Base-by-base conservation (phyloP, 2,888 invertebrate genomes). In the Maniola hyperantus region DNA sequence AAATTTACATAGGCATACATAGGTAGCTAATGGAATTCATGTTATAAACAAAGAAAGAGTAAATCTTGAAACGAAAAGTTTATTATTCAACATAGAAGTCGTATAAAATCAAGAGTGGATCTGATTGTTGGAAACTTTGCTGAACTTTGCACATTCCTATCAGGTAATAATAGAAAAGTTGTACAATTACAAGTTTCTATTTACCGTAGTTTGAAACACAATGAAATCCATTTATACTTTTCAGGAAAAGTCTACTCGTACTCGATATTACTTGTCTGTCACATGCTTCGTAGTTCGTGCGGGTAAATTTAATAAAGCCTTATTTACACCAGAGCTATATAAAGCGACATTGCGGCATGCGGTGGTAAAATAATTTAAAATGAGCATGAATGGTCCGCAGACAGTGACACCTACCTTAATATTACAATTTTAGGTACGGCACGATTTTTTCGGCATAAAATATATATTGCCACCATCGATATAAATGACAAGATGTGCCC, bases 101-200 rank as follows among this genome's bases (percentile, higher is more conserved):
- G 39, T 58, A 51, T 64, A 42, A 64, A 64, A 58, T 42, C 50
- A n/a, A 18, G 50, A 64, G 58, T 65, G 50, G 65, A 59, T 50
- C 59, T 53, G 51, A 59, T 59, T 59, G 26, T 15, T 20, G 15
- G n/a, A 48, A 57, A 57, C 64, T 64, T 57, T 50, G 50, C 48
- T 65, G 26, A 65, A 51, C 53, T 59, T 51, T 53, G n/a, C 53
- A 15, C 58, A 51, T 65, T 58, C 42, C 65, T 59, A 65, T 65
- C 39, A 57, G 55, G 65, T 34, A 59, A 64, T 57, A 58, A 65
- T 59, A 58, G 39, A 59, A 65, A 65, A 65, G 42, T 65, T 64
- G 15, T 46, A 44, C 59, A 44, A 39, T 26, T 53, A 42, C 55
- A 44, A 50, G 36, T 36, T 48, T 50, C 48, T 48, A 64, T 63